A percentile compares a stretch with the other conserved stretches of the same genome.
Evolutionary conservation across 2,113 vertebrate genomes (phyloP).

Genomic region (Gallinago undulata): DNA sequence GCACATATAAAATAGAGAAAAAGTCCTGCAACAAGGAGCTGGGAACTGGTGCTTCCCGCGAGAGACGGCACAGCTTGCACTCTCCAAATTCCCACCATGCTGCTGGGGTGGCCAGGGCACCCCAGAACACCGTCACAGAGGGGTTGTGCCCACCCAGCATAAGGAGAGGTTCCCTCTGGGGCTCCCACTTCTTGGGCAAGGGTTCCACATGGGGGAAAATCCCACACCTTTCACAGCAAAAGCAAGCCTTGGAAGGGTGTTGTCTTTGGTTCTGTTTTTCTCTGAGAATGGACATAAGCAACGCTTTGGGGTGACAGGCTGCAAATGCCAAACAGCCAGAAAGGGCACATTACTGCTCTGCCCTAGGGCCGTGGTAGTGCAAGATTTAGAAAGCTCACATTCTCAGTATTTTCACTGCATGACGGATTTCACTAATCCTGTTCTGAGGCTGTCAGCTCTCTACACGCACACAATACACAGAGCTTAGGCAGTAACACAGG

Average conservation of each 20-base stretch:
- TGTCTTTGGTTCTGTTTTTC: neutral
- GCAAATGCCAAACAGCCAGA: neutral
- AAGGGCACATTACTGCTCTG: neutral
- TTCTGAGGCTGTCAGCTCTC: constrained; percentile 1
- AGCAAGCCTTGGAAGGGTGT: neutral
- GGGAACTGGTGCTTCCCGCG: fast-evolving
- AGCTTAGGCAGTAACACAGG: neutral
- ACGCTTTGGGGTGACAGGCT: fast-evolving
- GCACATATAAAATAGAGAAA: neutral
- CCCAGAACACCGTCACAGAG: fast-evolving
- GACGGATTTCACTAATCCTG: neutral
- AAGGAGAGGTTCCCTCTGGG: neutral
- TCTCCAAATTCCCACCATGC: neutral
- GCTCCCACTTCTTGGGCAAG: neutral
- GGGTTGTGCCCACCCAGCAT: fast-evolving
- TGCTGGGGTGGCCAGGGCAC: fast-evolving
- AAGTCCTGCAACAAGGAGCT: neutral
- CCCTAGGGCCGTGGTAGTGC: fast-evolving
- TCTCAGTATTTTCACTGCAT: neutral
- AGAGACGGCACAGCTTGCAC: neutral
- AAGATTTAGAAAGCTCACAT: neutral
- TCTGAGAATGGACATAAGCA: neutral
- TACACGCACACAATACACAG: neutral
- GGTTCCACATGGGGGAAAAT: fast-evolving
- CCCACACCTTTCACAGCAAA: neutral